These are phyloP conservation scores for Gambelia wislizenii DNA, from an alignment of 2,797 vertebrate genomes.

Conservation along the genomic window DNA sequence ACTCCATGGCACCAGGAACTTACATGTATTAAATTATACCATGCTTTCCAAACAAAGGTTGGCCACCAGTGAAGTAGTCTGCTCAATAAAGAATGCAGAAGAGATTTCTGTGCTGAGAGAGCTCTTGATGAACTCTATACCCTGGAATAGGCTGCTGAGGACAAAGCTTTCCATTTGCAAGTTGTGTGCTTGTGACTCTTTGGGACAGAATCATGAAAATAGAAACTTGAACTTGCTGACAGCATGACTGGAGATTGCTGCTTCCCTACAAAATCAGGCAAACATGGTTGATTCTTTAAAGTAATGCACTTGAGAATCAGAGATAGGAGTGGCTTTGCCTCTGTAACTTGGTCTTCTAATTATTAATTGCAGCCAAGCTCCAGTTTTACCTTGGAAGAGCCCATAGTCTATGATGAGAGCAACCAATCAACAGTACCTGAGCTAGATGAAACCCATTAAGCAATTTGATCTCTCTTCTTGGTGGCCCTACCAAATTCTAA, in stretches of 20 bases:
- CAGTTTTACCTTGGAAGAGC: background rate
- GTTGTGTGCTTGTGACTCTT: background rate
- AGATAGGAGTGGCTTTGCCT: background rate
- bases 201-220: background rate
- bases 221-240: background rate
- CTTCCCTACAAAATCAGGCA: background rate
- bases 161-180: constrained; percentile 1
- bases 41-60: background rate
- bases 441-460: background rate
- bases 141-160: background rate
- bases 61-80: background rate
- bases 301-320: constrained; percentile 4
- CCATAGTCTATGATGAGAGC: background rate
- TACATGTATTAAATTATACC: background rate
- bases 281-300: background rate
- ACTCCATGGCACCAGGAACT: background rate
- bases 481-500: background rate
- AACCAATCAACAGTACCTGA: background rate
- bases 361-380: background rate
- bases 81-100: background rate
- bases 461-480: background rate
- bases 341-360: background rate
- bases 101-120: background rate
- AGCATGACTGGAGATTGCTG: background rate
- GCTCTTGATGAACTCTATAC: background rate